Evolutionary conservation across 2,797 vertebrate genomes (phyloP), one percentile per base, ranked within the genome.

Genomic region (Melanotaenia parkinsoni): DNA sequence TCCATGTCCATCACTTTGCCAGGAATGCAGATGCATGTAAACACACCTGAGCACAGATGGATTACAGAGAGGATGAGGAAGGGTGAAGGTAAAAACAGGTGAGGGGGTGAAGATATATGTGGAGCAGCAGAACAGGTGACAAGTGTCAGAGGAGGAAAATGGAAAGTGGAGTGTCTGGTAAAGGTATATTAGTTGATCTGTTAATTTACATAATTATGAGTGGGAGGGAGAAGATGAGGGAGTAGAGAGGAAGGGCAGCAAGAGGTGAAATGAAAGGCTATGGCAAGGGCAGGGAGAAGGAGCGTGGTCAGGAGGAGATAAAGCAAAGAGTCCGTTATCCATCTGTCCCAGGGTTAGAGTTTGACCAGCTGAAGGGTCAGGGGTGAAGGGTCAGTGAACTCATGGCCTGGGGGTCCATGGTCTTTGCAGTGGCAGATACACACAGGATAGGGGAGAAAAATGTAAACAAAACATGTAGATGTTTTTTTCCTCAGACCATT

Each of bases 321-420:
- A 92, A 88, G 86, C 81, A 61, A 26, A 37, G 69, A 75, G 78
- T 86, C 83, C 88, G 81, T 90, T 91, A 91, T 92, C 92, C 93
- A 94, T 94, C 93, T 94, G 93, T 89, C 87, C 80, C 78, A 72
- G 88, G 89, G 91, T 91, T 88, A 87, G 90, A 86, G 85, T 86
- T 82, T 92, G 91, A 71, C 90, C 90, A 92, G 91, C 92, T 91
- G 91, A 92, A 79, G 63, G 91, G 88, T 90, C 89, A 86, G 67
- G 67, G 92, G 86, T 88, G 57, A 90, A 50, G 63, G 91, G 91
- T 91, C 81, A 67, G 32, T 6, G 68, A 87, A 81, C 91, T 60
- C 20, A 40, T 43, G 81, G 71, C 86, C 83, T 12, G 58, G 67
- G 83, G 81, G 82, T 70, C 59, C 1, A 50, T 85, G 88, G 89